Percentiles rank a stretch among this genome's conserved stretches.
These are phyloP conservation scores for Berghia stephanieae DNA, from an alignment of 1,140 invertebrate genomes.

Conservation along the genomic window DNA sequence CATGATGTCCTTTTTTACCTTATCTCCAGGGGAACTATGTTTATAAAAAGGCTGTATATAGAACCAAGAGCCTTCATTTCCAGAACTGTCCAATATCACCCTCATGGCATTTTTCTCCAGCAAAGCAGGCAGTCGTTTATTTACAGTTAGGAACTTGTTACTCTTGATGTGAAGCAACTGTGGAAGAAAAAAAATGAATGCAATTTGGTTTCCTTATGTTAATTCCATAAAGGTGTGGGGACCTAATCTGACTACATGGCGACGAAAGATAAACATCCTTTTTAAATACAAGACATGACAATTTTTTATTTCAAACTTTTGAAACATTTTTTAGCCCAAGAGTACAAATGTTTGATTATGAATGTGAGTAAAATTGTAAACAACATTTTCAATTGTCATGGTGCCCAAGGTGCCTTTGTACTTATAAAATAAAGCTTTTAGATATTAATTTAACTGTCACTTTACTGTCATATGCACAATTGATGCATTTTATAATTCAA, in stretches of 20 bases:
- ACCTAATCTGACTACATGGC: not conserved
- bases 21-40: constrained; percentile 92
- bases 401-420: too few relatives aligned
- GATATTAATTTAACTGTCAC: too few relatives aligned
- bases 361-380: not conserved
- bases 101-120: constrained; percentile 99
- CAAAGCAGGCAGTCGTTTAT: constrained; percentile 94
- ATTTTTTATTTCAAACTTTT: not conserved
- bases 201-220: not conserved
- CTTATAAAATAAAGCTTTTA: too few relatives aligned
- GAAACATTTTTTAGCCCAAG: not conserved
- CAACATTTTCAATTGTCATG: too few relatives aligned
- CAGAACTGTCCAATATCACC: constrained; percentile 94
- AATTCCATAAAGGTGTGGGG: not conserved
- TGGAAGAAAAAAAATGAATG: constrained; percentile 35
- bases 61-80: constrained; percentile 99
- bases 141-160: constrained; percentile 98
- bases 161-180: constrained; percentile 97
- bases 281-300: not conserved
- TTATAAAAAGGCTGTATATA: constrained; percentile 99
- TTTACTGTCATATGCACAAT: too few relatives aligned
- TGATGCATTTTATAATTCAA: too few relatives aligned
- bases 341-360: not conserved
- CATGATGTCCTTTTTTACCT: constrained; percentile 76
- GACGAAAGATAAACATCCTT: not conserved